Evolutionary conservation across 2,888 invertebrate genomes (phyloP).

Genomic region (Diogma glabrata): DNA sequence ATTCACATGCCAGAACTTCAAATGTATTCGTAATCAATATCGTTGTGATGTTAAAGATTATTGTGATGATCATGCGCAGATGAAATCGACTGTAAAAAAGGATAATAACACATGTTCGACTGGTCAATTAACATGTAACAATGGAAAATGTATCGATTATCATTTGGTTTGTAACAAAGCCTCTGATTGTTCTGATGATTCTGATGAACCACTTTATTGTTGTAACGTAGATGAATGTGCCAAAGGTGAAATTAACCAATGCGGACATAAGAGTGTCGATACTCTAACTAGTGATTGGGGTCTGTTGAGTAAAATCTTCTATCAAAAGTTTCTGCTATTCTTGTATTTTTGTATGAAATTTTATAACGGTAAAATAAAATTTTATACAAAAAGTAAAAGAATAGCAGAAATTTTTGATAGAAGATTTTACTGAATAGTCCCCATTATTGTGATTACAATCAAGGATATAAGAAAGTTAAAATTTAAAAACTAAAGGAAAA

Average conservation of each 20-base stretch:
- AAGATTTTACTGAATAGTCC: too few species aligned
- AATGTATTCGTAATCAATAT: conserved; percentile 82
- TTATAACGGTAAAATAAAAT: too few species aligned
- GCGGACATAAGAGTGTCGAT: conserved; percentile 92
- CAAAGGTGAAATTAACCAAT: conserved; percentile 80
- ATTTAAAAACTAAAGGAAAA: too few species aligned
- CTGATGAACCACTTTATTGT: conserved; percentile 83
- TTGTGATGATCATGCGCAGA: conserved; percentile 89
- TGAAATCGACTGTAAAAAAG: conserved; percentile 65
- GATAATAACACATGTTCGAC: conserved; percentile 64
- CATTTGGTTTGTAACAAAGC: conserved; percentile 81
- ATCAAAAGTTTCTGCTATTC: too few species aligned
- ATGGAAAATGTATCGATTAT: conserved; percentile 74
- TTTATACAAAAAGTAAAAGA: too few species aligned
- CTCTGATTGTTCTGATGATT: conserved; percentile 75
- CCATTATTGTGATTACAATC: too few species aligned
- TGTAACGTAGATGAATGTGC: conserved; percentile 96
- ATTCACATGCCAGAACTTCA: conserved; percentile 90
- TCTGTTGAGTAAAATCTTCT: too few species aligned
- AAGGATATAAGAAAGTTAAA: too few species aligned
- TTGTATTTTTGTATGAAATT: too few species aligned
- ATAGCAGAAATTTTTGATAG: too few species aligned
- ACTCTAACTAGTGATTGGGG: conserved; percentile 84
- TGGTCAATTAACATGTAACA: conserved; percentile 71
- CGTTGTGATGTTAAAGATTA: conserved; percentile 80